Evolutionary conservation across 2,888 invertebrate genomes (phyloP).

Genomic region (Noctua janthina): DNA sequence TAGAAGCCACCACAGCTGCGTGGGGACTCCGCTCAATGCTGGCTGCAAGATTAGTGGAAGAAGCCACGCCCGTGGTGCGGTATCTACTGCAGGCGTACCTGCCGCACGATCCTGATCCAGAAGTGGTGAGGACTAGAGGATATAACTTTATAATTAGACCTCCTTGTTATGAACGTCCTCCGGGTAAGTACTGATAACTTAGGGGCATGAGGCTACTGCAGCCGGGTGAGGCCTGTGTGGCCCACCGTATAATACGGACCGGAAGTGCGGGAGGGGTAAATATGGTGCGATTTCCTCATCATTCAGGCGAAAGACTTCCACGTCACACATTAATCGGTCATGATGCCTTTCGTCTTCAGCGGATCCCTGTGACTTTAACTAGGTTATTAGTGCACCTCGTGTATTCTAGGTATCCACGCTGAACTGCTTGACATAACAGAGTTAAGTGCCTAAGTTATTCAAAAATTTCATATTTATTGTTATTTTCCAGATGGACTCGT

Average conservation of each 20-base stretch:
- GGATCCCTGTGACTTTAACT: neutral
- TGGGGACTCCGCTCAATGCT: constrained; percentile 95
- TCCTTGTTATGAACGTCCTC: neutral
- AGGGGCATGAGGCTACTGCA: neutral
- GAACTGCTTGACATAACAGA: neutral
- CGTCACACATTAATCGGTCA: neutral
- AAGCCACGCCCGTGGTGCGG: constrained; percentile 82
- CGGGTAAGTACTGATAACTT: neutral
- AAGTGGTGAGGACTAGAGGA: constrained; percentile 77
- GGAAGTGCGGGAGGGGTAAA: neutral
- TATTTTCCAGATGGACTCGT: constrained; percentile 83
- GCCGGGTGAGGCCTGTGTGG: neutral
- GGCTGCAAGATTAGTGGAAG: constrained; percentile 79
- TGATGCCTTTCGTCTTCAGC: too few species aligned
- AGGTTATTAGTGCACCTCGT: neutral
- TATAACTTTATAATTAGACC: neutral
- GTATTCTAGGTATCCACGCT: neutral
- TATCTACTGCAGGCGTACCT: constrained; percentile 80
- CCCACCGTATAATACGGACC: too few species aligned
- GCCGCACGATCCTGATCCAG: constrained; percentile 82
- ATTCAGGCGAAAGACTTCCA: neutral
- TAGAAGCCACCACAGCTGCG: constrained; percentile 95
- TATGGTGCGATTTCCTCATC: neutral
- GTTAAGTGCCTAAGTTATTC: neutral
- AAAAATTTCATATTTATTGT: neutral